Percentiles rank a stretch among this genome's conserved stretches.
These are phyloP conservation scores for Homarus gammarus DNA, from an alignment of 2,888 invertebrate genomes.

Conservation along the genomic window DNA sequence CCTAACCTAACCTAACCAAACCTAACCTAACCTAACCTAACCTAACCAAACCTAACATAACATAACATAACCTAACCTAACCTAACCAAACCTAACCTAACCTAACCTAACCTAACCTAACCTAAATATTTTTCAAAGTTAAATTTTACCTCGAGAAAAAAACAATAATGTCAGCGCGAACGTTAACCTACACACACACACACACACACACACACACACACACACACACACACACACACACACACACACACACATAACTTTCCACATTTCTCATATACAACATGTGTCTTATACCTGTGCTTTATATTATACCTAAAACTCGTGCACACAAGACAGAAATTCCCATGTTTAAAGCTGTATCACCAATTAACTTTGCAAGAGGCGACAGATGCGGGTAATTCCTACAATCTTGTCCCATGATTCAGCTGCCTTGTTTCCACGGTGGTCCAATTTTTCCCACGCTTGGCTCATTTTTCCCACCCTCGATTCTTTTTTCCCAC, in stretches of 20 bases:
- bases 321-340: neutral
- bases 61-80: too few relatives aligned
- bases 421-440: neutral
- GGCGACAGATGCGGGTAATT: neutral
- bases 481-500: too few relatives aligned
- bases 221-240: constrained; percentile 5
- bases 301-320: neutral
- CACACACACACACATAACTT: neutral
- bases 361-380: neutral
- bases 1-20: too few relatives aligned
- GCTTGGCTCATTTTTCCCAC: neutral
- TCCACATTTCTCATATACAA: neutral
- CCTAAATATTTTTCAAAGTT: too few relatives aligned
- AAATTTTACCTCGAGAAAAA: too few relatives aligned
- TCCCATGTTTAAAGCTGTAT: neutral
- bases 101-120: too few relatives aligned
- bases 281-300: neutral
- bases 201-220: neutral
- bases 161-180: too few relatives aligned
- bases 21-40: too few relatives aligned
- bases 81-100: too few relatives aligned
- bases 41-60: too few relatives aligned
- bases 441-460: neutral
- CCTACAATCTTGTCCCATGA: neutral
- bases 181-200: neutral